These are phyloP conservation scores for Pseudopleuronectes americanus DNA, from an alignment of 2,797 vertebrate species.

Conservation along the genomic window DNA sequence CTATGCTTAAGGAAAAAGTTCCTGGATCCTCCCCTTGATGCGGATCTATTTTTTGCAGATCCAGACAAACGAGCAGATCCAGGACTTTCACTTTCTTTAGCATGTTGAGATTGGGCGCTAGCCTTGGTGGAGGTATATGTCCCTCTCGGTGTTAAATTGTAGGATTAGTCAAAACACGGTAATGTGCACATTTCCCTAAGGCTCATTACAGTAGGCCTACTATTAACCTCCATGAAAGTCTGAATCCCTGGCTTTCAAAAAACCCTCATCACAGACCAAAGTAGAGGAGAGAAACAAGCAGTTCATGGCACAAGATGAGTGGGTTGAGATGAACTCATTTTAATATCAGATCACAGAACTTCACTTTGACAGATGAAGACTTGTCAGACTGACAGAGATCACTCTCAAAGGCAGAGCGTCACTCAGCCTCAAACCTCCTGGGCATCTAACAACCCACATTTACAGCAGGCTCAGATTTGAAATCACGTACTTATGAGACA, in stretches of 20 bases:
- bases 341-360: constrained; percentile 77
- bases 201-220: constrained; percentile 4
- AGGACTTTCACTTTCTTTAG: too few relatives aligned
- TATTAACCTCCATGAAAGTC: constrained; percentile 27
- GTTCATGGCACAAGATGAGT: constrained; percentile 55
- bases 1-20: too few relatives aligned
- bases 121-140: too few relatives aligned
- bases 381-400: constrained; percentile 57
- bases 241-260: constrained; percentile 43
- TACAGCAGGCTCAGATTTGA: constrained; percentile 46
- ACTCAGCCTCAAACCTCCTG: constrained; percentile 43
- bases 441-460: constrained; percentile 57
- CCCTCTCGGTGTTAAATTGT: background rate
- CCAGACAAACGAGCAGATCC: too few relatives aligned
- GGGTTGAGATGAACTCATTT: constrained; percentile 65
- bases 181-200: constrained; percentile 28
- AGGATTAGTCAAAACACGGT: background rate
- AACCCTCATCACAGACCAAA: constrained; percentile 39
- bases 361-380: constrained; percentile 71
- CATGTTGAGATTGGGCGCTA: too few relatives aligned
- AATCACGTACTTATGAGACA: constrained; percentile 57
- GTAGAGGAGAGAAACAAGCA: constrained; percentile 43
- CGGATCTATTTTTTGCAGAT: too few relatives aligned
- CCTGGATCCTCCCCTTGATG: too few relatives aligned
- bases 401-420: constrained; percentile 44